Base-by-base conservation (phyloP, 2,888 invertebrate genomes). In the Rhyacophila evoluta region DNA sequence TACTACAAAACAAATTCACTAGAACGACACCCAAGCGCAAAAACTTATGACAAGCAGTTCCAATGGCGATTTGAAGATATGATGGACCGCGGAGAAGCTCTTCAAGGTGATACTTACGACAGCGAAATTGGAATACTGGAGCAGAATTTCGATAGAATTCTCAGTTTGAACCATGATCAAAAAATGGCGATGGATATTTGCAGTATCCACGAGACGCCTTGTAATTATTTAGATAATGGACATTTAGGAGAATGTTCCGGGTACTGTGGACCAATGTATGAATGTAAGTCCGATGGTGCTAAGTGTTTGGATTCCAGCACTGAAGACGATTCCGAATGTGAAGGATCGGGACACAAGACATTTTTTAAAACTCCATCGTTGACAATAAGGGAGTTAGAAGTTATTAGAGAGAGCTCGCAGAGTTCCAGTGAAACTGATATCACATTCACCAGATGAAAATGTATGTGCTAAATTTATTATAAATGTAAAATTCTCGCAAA, bases 1-100 rank as follows among this genome's bases (percentile, higher is more conserved):
- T 89, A 89, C 86, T 89, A 89, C 84, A 89, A 89, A 87, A 90
- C 89, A 83, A 89, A 89, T 87, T 89, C 89, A 83, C 85, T 89
- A 85, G 87, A 88, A 70, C 86, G 89, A 84, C 89, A 89, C 83
- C 88, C 89, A 3, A 71, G 73, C 25, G 85, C 89, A 29, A 90
- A 89, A 85, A 88, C 88, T 84, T 89, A 90, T 83, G 89, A 88
- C 84, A 87, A 89, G 27, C 89, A 88, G 82, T 87, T 89, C 74
- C 88, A 89, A 83, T 90, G 90, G 90, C 88, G 87, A 81, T 89
- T 89, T 79, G 88, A 89, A 76, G 89, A 89, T 72, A 86, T 87
- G 11, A 74, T 75, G n/a, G 69, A 75, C 33, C 12, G 70, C 19
- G 80, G 79, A 27, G 75, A 77, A 15, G 74, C 33, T 4, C 68